Percentiles rank a stretch among this genome's conserved stretches.
phyloP scores from a whole-genome alignment of 2,113 vertebrate species.

The Synodontis membranacea region DNA sequence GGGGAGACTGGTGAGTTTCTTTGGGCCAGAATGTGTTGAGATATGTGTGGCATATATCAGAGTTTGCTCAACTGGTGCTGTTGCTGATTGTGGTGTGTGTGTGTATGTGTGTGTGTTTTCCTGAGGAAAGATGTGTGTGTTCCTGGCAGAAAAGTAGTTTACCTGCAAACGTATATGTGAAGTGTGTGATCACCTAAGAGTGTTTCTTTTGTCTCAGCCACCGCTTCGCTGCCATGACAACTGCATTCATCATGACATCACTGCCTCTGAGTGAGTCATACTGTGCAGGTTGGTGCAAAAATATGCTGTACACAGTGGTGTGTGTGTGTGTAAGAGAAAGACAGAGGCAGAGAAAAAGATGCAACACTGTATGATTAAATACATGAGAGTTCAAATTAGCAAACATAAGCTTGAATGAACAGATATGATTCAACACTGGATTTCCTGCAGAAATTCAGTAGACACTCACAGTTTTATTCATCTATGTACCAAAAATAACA shows the following conservation, averaged over 20 bases:
- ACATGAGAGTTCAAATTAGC: not conserved
- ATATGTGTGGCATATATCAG: not conserved
- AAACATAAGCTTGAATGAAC: not conserved
- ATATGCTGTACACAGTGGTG: conserved; percentile 22
- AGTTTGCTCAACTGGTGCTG: not conserved
- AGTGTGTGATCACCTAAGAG: not conserved
- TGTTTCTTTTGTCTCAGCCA: conserved; percentile 32
- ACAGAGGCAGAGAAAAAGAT: not conserved
- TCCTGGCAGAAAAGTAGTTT: not conserved
- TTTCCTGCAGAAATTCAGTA: conserved; percentile 23
- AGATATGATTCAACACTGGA: not conserved
- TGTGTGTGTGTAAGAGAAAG: conserved; percentile 38
- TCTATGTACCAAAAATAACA: conserved; percentile 82
- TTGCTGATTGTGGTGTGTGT: not conserved
- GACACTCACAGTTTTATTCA: conserved; percentile 73
- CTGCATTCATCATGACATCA: conserved; percentile 67
- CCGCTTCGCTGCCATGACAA: conserved; percentile 66
- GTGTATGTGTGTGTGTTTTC: not conserved
- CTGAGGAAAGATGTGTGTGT: not conserved
- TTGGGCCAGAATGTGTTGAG: not conserved
- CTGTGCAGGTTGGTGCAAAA: conserved; percentile 46
- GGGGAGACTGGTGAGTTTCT: not conserved
- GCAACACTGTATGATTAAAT: conserved; percentile 12
- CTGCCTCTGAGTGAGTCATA: conserved; percentile 69
- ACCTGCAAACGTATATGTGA: conserved; percentile 1